Conservation (phyloP, 2,113 vertebrate species). For the Pterocles gutturalis region DNA sequence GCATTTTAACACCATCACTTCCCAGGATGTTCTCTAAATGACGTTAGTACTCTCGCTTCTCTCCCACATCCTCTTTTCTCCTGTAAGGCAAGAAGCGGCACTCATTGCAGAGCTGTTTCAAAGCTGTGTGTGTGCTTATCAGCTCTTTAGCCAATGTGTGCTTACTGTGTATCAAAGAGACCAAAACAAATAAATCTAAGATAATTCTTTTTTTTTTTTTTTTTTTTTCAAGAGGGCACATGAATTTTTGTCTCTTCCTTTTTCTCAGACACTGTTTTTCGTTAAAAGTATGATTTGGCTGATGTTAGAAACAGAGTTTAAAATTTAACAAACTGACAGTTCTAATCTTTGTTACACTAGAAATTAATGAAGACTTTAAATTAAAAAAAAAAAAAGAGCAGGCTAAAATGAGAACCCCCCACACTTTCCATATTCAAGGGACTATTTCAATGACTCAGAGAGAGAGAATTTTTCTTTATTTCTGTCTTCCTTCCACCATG, state of each 20-base stretch:
- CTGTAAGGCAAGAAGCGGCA: not conserved
- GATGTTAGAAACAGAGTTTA: not conserved
- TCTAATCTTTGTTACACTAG: not conserved
- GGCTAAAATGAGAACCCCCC: fast-evolving
- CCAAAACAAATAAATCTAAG: not conserved
- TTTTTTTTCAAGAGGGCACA: not conserved
- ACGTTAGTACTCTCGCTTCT: not conserved
- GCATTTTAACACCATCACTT: not conserved
- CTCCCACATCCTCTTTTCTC: not conserved
- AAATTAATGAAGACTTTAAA: not conserved
- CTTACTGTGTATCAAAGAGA: not conserved
- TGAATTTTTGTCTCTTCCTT: not conserved
- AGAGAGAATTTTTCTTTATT: not conserved
- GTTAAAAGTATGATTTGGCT: not conserved
- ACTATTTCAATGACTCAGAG: not conserved
- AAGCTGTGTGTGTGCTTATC: not conserved
- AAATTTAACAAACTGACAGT: not conserved
- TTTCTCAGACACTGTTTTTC: not conserved
- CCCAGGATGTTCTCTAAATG: not conserved
- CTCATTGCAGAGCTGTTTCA: not conserved
- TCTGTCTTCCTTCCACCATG: not conserved
- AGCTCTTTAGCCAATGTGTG: not conserved
- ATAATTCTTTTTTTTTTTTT: not conserved
- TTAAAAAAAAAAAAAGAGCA: too few relatives aligned
- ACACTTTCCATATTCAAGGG: not conserved